Evolutionary conservation across 2,113 vertebrate genomes (phyloP).

Genomic region (Uria aalge): DNA sequence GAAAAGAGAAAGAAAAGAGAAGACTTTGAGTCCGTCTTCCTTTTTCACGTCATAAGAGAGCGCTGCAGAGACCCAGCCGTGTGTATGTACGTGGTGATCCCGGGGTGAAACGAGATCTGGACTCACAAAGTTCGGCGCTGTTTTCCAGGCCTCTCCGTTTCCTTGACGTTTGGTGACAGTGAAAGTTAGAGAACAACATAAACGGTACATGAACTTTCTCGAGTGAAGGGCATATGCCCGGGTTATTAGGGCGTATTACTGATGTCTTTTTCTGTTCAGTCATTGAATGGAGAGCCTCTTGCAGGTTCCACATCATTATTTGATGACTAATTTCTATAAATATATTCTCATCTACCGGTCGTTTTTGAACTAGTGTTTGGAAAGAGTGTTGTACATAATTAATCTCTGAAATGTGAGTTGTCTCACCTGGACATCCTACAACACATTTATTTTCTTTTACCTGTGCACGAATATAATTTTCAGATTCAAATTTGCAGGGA

Average conservation of each 20-base stretch:
- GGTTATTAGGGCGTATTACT: background rate
- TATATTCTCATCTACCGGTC: background rate
- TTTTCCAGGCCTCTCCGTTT: background rate
- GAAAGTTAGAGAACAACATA: background rate
- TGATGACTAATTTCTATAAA: background rate
- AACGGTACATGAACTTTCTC: background rate
- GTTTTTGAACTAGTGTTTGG: background rate
- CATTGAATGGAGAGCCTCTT: background rate
- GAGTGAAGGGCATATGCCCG: background rate
- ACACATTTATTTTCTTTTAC: background rate
- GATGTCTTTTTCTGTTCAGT: background rate
- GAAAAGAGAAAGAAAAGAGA: background rate
- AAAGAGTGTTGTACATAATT: background rate
- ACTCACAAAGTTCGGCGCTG: background rate
- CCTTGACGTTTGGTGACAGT: background rate
- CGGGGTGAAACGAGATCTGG: too few species aligned
- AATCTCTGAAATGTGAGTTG: background rate
- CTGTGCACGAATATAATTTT: background rate
- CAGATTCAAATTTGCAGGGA: background rate
- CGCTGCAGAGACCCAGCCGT: background rate
- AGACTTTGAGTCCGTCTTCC: too few species aligned
- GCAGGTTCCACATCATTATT: background rate
- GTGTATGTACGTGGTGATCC: rapidly evolving
- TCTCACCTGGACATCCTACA: background rate
- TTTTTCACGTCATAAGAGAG: rapidly evolving